Conservation (phyloP, 2,113 vertebrate genomes). For the Ictalurus punctatus region DNA sequence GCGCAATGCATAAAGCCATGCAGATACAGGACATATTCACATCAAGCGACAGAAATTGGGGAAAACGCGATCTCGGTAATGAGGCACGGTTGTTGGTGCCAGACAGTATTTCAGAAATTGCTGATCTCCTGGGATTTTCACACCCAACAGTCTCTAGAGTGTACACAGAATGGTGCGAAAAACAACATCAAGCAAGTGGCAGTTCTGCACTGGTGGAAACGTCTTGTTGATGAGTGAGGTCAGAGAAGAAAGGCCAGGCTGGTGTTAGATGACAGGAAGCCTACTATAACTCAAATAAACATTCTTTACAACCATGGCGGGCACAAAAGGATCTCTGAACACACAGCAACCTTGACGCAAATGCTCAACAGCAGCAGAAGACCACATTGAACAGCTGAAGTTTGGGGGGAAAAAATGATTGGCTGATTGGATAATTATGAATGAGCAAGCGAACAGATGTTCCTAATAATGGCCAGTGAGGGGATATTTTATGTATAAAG, state of each 20-base stretch:
- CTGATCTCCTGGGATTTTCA: slow-evolving; percentile 20
- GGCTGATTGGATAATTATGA: background rate
- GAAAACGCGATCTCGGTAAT: background rate
- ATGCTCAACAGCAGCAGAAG: background rate
- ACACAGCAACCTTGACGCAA: background rate
- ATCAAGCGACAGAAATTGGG: background rate
- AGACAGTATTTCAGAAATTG: slow-evolving; percentile 19
- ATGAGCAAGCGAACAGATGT: background rate
- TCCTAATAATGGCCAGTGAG: background rate
- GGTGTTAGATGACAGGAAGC: background rate
- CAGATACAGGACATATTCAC: background rate
- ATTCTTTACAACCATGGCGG: background rate
- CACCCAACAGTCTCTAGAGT: slow-evolving; percentile 4
- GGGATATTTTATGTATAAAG: background rate
- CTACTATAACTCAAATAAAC: background rate
- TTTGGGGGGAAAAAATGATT: background rate
- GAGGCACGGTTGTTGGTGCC: background rate
- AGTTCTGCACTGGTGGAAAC: background rate
- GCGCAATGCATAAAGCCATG: background rate
- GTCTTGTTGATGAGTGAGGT: background rate
- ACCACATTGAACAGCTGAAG: background rate
- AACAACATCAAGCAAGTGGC: background rate
- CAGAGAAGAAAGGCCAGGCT: background rate
- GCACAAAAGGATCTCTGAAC: background rate
- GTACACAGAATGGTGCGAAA: background rate